phyloP scores from a whole-genome alignment of 2,888 invertebrate genomes.

The Meandrusa payeni region DNA sequence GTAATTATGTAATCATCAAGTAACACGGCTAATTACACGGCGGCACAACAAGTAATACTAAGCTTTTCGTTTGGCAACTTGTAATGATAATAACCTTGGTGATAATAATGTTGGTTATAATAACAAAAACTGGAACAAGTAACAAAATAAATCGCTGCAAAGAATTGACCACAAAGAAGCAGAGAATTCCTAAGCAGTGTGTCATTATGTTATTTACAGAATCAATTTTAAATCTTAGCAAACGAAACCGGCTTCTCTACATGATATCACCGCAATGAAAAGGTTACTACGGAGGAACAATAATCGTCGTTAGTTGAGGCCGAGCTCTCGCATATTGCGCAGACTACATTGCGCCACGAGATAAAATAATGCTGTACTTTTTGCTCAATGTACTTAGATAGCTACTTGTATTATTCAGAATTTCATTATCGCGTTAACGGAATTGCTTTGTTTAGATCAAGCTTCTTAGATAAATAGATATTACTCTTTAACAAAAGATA shows the following conservation, averaged over 20 bases:
- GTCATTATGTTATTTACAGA: constrained; percentile 18
- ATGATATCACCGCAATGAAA: constrained; percentile 27
- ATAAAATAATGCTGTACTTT: constrained; percentile 25
- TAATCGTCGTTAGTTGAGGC: constrained; percentile 15
- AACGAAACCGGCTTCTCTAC: constrained; percentile 25
- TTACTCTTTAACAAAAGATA: too few relatives aligned
- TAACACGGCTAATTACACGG: too few relatives aligned
- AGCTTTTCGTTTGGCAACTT: too few relatives aligned
- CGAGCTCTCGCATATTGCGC: constrained; percentile 10
- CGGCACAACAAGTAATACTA: too few relatives aligned
- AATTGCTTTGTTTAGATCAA: constrained; percentile 7
- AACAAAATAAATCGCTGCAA: too few relatives aligned
- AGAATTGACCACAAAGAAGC: too few relatives aligned
- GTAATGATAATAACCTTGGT: too few relatives aligned
- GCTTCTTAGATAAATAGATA: too few relatives aligned
- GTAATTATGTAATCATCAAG: too few relatives aligned
- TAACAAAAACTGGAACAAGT: too few relatives aligned
- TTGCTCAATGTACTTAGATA: constrained; percentile 19
- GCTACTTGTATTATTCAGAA: constrained; percentile 10
- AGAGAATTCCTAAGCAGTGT: constrained; percentile 13
- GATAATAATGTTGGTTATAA: too few relatives aligned
- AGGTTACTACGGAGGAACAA: constrained; percentile 22
- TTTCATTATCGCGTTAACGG: constrained; percentile 7
- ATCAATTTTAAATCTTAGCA: constrained; percentile 17
- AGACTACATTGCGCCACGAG: constrained; percentile 22